Conservation (phyloP, 2,113 vertebrate species). For the Noturus placidus region DNA sequence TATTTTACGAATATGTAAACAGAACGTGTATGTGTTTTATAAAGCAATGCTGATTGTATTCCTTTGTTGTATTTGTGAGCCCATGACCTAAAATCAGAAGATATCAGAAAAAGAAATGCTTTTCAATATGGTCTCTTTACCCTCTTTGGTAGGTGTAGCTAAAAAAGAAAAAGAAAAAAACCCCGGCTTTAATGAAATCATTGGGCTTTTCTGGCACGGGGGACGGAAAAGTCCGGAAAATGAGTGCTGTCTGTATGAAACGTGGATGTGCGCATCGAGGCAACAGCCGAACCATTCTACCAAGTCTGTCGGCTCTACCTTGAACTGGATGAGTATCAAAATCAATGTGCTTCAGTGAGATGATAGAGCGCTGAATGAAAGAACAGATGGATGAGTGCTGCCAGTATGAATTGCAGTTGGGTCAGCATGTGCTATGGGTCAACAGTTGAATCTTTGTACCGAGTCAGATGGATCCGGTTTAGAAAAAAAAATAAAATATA, state of each 20-base stretch:
- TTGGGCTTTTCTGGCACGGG: not conserved
- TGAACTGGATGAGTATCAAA: slow-evolving; percentile 13
- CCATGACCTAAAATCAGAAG: not conserved
- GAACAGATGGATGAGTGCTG: slow-evolving; percentile 14
- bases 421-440: slow-evolving; percentile 25
- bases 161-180: not conserved
- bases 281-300: slow-evolving; percentile 21
- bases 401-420: slow-evolving; percentile 17
- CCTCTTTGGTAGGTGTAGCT: not conserved
- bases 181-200: not conserved
- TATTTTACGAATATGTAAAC: not conserved
- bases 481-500: not conserved
- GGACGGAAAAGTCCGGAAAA: not conserved
- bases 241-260: not conserved
- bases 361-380: slow-evolving; percentile 19
- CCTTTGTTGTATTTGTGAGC: not conserved
- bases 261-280: not conserved
- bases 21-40: not conserved
- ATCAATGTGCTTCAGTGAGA: slow-evolving; percentile 26
- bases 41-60: not conserved
- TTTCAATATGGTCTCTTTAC: not conserved
- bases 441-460: slow-evolving; percentile 26
- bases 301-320: not conserved
- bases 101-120: not conserved
- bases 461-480: not conserved